These are phyloP conservation scores for Notodonta ziczac DNA, from an alignment of 2,888 invertebrate genomes.

Conservation along the genomic window DNA sequence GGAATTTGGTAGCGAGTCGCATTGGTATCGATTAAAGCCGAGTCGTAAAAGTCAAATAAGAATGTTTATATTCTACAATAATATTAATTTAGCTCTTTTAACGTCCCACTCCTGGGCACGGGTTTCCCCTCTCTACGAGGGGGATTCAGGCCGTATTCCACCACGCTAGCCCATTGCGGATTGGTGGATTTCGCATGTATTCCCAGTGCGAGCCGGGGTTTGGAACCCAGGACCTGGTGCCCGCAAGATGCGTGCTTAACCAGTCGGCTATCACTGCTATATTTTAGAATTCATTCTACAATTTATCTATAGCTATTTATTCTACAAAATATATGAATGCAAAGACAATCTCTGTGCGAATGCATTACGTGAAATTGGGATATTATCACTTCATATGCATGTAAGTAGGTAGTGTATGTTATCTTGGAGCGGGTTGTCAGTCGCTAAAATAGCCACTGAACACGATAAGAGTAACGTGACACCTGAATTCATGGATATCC, in stretches of 20 bases:
- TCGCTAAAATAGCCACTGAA: constrained; percentile 47
- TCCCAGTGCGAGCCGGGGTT: no score
- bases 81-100: no score
- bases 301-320: no score
- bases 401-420: constrained; percentile 31
- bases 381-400: constrained; percentile 28
- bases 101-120: no score
- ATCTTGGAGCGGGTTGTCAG: constrained; percentile 35
- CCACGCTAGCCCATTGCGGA: no score
- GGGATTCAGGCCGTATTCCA: no score
- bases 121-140: no score
- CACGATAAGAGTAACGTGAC: constrained; percentile 45
- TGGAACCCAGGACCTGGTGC: no score
- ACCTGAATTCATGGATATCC: constrained; percentile 44
- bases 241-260: no score
- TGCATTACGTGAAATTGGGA: constrained; percentile 19
- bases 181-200: no score
- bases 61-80: not conserved
- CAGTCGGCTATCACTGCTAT: no score
- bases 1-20: not conserved
- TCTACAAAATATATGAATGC: not conserved
- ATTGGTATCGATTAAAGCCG: not conserved
- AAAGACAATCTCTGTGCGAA: constrained; percentile 14
- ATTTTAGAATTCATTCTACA: no score
- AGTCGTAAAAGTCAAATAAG: not conserved